phyloP scores from a whole-genome alignment of 2,888 invertebrate species.

The Oscheius myriophilus region DNA sequence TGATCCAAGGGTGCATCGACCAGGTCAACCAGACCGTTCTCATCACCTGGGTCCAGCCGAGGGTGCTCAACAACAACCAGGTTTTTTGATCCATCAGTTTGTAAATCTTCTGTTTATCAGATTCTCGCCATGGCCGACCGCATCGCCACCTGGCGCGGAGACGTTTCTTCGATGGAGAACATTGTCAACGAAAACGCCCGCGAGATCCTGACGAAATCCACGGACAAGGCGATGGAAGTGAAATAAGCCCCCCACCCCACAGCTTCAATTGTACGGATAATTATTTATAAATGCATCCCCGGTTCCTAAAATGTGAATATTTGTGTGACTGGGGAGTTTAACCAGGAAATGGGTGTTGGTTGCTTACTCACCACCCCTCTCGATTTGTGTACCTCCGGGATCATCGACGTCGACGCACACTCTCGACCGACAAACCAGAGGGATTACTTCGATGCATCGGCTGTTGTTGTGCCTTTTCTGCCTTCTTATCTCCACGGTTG shows the following conservation, averaged over 20 bases:
- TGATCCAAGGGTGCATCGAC: slow-evolving; percentile 81
- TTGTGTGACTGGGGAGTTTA: not conserved
- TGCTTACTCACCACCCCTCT: not conserved
- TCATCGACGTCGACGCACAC: not conserved
- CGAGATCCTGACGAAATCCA: slow-evolving; percentile 79
- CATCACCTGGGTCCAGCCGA: slow-evolving; percentile 87
- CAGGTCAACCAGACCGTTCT: slow-evolving; percentile 78
- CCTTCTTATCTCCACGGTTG: not conserved
- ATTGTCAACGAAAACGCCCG: slow-evolving; percentile 81
- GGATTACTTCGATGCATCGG: no score
- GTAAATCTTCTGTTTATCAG: no score
- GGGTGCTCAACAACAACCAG: slow-evolving; percentile 80
- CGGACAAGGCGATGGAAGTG: slow-evolving; percentile 1
- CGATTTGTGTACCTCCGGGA: not conserved
- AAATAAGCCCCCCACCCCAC: no score
- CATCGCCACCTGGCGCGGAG: slow-evolving; percentile 81
- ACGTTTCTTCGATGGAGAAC: slow-evolving; percentile 81
- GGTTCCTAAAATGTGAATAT: no score
- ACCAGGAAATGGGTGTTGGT: not conserved
- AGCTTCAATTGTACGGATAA: no score
- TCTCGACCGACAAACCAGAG: not conserved
- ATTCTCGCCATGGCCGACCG: slow-evolving; percentile 81
- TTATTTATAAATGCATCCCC: no score
- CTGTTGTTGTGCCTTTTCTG: not conserved
- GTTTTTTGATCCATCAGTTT: slow-evolving; percentile 67